A percentile compares a stretch with the other conserved stretches of the same genome.
Conservation (phyloP, 1,140 invertebrate genomes). For the Zaprionus africanus region DNA sequence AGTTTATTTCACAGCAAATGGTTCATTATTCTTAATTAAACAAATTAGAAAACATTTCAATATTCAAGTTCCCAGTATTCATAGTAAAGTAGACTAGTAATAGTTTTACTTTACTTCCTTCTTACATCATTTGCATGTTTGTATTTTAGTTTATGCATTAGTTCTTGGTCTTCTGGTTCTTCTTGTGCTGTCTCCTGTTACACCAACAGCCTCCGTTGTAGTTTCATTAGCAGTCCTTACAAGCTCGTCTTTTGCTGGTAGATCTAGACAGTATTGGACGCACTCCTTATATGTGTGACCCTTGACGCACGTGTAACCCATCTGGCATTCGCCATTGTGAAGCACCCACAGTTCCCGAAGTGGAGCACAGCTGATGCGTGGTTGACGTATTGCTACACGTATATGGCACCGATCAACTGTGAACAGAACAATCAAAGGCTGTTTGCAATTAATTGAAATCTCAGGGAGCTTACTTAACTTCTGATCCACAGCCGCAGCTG, state of each 20-base stretch:
- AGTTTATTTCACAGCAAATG: too few species aligned
- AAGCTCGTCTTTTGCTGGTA: neutral
- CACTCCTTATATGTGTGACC: neutral
- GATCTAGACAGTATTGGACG: neutral
- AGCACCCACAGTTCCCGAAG: neutral
- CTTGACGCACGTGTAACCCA: neutral
- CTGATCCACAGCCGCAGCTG: too few species aligned
- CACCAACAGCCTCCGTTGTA: neutral
- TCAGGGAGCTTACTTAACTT: neutral
- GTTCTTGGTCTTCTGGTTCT: constrained; percentile 2
- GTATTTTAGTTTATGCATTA: neutral
- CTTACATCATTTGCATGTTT: neutral
- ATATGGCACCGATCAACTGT: neutral
- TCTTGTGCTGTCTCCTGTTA: too few species aligned
- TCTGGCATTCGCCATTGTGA: neutral
- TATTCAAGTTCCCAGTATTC: too few species aligned
- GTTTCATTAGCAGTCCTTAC: neutral
- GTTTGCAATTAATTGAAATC: neutral
- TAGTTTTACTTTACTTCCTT: too few species aligned
- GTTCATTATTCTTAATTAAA: too few species aligned
- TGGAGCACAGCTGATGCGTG: neutral
- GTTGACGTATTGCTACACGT: neutral
- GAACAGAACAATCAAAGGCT: neutral
- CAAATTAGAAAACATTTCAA: too few species aligned
- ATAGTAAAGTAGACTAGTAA: too few species aligned